Base-by-base conservation (phyloP, 2,888 invertebrate genomes). In the Anticlea derivata region DNA sequence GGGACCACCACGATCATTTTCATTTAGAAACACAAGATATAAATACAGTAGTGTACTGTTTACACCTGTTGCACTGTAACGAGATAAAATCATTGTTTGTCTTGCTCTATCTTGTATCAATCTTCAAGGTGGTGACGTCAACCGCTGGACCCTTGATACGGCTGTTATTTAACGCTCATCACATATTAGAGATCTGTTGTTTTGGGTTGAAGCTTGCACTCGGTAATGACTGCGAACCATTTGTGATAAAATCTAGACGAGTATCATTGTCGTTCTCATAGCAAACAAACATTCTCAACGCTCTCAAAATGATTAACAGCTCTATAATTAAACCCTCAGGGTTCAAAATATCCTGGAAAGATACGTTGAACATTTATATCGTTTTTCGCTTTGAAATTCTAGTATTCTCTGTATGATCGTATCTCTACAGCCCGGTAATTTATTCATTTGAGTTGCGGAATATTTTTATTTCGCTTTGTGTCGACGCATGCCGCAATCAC, bases 181-280 rank as follows among this genome's bases (percentile, higher is more conserved):
- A n/a, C n/a, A n/a, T n/a, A n/a, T n/a, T n/a, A n/a, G n/a, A n/a
- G n/a, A 23, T 4, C 4, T 23, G 3, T 11, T 3, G 6, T 5
- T 23, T 24, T 11, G 11, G 20, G 11, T n/a, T 29, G 23, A 11
- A 47, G 22, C 30, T 22, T 58, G 55, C 63, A 55, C 58, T 63
- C 70, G 69, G 74, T 81, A 82, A 82, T 80, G 78, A 77, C 76
- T 72, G 66, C 68, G 69, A 74, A 75, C 66, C 66, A 69, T 73
- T 70, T 58, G 71, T 65, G 74, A 77, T 80, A 75, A 75, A 80
- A 79, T 78, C 77, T 74, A 66, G 66, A 64, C 74, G 70, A 79
- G 77, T 74, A 61, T 79, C 76, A 77, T 80, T 78, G 77, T 81
- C 81, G 35, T 13, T 61, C 75, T 78, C 80, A 71, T 63, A 63